Evolutionary conservation across 2,113 vertebrate species (phyloP).

Genomic region (Microcebus griseorufus): DNA sequence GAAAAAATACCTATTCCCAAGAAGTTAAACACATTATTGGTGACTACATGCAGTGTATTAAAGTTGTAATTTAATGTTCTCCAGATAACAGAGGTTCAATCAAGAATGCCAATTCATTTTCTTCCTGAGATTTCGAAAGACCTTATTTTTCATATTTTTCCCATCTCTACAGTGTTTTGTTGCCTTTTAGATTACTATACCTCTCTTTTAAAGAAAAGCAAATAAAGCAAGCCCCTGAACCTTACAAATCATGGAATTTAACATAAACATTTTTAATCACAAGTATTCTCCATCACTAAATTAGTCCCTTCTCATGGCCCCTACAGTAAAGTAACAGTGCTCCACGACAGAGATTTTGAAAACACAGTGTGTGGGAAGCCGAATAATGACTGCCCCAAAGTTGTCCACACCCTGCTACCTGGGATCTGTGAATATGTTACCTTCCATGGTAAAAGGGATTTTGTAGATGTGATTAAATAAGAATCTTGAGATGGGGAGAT

Average conservation of each 20-base stretch:
- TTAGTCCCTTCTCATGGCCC: background rate
- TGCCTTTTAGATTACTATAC: background rate
- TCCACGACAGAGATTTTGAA: background rate
- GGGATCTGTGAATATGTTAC: background rate
- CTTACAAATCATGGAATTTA: background rate
- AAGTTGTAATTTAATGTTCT: background rate
- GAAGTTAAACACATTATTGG: background rate
- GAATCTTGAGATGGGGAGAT: background rate
- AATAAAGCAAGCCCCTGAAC: background rate
- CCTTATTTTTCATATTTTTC: background rate
- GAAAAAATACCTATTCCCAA: background rate
- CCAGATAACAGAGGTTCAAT: background rate
- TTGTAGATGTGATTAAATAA: background rate
- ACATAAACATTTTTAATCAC: background rate
- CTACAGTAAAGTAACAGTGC: background rate
- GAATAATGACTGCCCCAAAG: background rate
- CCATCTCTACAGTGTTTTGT: background rate
- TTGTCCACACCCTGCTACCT: background rate
- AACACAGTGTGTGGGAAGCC: background rate
- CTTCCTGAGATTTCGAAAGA: background rate
- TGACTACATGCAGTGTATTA: background rate
- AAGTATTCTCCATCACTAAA: background rate
- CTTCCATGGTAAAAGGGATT: background rate
- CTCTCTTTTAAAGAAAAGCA: background rate
- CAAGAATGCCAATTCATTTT: background rate